These are phyloP conservation scores for Furnarius figulus DNA, from an alignment of 2,113 vertebrate genomes.

Conservation along the genomic window DNA sequence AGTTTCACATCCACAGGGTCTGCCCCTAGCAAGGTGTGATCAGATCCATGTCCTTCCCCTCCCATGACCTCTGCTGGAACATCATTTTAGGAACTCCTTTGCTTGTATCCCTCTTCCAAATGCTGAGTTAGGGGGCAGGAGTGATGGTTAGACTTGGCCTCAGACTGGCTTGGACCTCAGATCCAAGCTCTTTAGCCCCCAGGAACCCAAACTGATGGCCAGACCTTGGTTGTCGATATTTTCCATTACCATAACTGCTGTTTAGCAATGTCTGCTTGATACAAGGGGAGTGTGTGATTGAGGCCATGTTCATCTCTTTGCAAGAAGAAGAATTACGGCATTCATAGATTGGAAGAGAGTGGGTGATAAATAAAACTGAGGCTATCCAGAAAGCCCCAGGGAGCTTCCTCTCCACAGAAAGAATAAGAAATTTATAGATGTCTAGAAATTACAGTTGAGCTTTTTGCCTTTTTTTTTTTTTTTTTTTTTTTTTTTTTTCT, in stretches of 20 bases:
- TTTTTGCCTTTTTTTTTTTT: conserved; percentile 48
- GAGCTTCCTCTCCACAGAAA: conserved; percentile 69
- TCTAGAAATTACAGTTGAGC: conserved; percentile 77
- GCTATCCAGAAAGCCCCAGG: conserved; percentile 67
- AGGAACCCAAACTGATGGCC: not conserved
- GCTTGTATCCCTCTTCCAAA: not conserved
- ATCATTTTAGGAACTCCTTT: not conserved
- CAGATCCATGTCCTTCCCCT: not conserved
- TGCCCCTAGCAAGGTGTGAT: fast-evolving
- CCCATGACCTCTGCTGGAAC: not conserved
- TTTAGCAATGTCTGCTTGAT: conserved; percentile 21
- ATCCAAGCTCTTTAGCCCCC: not conserved
- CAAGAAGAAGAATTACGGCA: conserved; percentile 56
- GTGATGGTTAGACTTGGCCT: not conserved
- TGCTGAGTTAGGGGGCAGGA: not conserved
- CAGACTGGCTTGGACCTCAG: not conserved
- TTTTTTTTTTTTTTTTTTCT: not conserved
- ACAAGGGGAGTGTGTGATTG: conserved; percentile 26
- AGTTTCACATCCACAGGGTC: not conserved
- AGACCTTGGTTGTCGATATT: not conserved
- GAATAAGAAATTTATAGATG: conserved; percentile 77
- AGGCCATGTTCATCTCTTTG: conserved; percentile 43
- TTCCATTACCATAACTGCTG: conserved; percentile 45
- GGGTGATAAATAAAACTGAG: conserved; percentile 70
- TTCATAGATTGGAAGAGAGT: conserved; percentile 66